phyloP scores from a whole-genome alignment of 2,888 invertebrate genomes.

The Tipula helvola region DNA sequence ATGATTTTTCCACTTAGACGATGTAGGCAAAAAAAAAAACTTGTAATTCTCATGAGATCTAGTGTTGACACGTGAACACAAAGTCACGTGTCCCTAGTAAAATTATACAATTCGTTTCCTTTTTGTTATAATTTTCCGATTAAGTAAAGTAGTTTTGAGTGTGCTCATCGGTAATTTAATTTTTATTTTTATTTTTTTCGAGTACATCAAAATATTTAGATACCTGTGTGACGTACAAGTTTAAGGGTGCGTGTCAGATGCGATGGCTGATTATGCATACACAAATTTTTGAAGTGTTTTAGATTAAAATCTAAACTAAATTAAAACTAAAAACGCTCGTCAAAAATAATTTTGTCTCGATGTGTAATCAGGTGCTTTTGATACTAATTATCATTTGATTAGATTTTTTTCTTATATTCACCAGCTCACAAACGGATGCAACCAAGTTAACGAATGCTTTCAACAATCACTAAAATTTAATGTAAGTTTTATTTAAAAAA shows the following conservation, averaged over 20 bases:
- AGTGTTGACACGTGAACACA: slow-evolving; percentile 9
- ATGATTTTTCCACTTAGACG: not conserved
- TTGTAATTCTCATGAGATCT: not conserved
- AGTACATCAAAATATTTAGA: not conserved
- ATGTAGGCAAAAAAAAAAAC: not conserved
- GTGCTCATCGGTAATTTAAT: not conserved
- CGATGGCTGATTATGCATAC: not conserved
- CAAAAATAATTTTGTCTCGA: not conserved
- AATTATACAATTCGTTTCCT: not conserved
- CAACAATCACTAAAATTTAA: slow-evolving; percentile 4
- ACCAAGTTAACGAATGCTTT: not conserved
- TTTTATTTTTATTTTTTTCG: not conserved
- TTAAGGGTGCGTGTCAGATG: not conserved
- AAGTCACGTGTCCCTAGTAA: slow-evolving; percentile 5
- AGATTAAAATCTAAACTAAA: not conserved
- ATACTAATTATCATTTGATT: not conserved
- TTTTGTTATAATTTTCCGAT: not conserved
- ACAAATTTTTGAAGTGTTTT: not conserved
- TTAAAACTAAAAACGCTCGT: not conserved
- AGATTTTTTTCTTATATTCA: not conserved
- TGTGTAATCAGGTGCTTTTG: not conserved
- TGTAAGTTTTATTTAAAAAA: not conserved
- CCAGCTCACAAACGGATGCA: not conserved
- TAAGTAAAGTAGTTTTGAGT: not conserved
- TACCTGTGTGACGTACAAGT: not conserved